A percentile compares a stretch with the other conserved stretches of the same genome.
These are phyloP conservation scores for Hirundichthys speculiger DNA, from an alignment of 2,113 vertebrate species.

Conservation along the genomic window DNA sequence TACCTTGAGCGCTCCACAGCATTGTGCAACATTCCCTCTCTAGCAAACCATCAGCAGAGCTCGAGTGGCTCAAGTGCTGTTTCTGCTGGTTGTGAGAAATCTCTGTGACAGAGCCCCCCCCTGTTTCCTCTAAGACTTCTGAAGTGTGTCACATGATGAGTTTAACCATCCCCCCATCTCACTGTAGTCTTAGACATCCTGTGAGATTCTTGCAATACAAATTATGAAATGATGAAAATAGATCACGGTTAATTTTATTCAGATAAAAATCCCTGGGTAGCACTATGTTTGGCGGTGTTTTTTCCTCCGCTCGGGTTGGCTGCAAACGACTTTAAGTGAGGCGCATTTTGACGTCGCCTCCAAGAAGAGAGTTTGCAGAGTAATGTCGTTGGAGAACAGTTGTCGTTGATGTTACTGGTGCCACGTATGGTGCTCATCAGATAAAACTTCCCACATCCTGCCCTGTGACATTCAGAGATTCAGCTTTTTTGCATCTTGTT, in stretches of 20 bases:
- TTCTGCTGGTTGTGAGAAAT: constrained; percentile 60
- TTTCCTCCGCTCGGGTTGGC: background rate
- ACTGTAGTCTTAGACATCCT: constrained; percentile 67
- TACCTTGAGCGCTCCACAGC: constrained; percentile 66
- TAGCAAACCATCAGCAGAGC: constrained; percentile 55
- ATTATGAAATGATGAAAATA: background rate
- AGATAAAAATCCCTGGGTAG: background rate
- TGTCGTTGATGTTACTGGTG: background rate
- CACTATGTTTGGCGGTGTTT: background rate
- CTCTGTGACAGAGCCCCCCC: constrained; percentile 51
- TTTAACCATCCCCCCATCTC: constrained; percentile 56
- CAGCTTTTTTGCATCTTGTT: background rate
- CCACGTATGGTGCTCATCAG: background rate
- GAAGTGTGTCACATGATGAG: constrained; percentile 64
- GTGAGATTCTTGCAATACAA: constrained; percentile 38
- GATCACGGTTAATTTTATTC: background rate
- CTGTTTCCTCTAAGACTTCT: constrained; percentile 71
- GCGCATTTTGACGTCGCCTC: background rate
- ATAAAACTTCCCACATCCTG: constrained; percentile 52
- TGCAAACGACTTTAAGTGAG: background rate
- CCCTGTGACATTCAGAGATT: background rate
- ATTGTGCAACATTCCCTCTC: constrained; percentile 60
- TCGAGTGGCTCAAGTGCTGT: constrained; percentile 33
- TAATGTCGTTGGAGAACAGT: background rate
- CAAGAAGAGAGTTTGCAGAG: background rate